Evolutionary conservation across 1,140 invertebrate species (phyloP).

Genomic region (Phymorhynchus buccinoides): DNA sequence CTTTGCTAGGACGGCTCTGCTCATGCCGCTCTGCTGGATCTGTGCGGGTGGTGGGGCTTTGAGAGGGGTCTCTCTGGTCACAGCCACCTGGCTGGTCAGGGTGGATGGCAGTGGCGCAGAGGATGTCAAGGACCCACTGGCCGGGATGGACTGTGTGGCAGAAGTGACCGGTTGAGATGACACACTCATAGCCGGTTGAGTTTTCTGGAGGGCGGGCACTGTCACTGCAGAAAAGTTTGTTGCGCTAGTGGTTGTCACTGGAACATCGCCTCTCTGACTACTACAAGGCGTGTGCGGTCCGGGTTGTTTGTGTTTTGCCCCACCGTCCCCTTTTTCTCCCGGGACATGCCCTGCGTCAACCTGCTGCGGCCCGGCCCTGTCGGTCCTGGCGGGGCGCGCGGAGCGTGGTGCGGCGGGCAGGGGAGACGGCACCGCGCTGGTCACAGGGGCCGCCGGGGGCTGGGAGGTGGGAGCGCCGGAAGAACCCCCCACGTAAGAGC

Average conservation of each 20-base stretch:
- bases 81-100: slow-evolving; percentile 35
- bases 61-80: neutral
- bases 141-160: neutral
- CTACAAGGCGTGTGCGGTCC: slow-evolving; percentile 60
- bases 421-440: slow-evolving; percentile 17
- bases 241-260: slow-evolving; percentile 52
- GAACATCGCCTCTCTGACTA: slow-evolving; percentile 65
- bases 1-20: neutral
- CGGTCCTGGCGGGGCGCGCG: neutral
- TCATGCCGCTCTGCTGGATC: neutral
- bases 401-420: neutral
- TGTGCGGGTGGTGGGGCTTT: neutral
- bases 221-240: neutral
- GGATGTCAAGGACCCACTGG: neutral
- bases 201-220: neutral
- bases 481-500: slow-evolving; percentile 38
- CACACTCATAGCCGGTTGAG: neutral
- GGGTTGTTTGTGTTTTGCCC: slow-evolving; percentile 44
- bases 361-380: neutral
- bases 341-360: slow-evolving; percentile 9
- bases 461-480: slow-evolving; percentile 23
- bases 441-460: neutral
- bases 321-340: neutral
- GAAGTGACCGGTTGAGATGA: neutral
- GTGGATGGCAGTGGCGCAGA: neutral